Percentiles rank a stretch among this genome's conserved stretches.
Evolutionary conservation across 2,797 vertebrate genomes (phyloP).

Genomic region (Notoglanidium macrostoma): DNA sequence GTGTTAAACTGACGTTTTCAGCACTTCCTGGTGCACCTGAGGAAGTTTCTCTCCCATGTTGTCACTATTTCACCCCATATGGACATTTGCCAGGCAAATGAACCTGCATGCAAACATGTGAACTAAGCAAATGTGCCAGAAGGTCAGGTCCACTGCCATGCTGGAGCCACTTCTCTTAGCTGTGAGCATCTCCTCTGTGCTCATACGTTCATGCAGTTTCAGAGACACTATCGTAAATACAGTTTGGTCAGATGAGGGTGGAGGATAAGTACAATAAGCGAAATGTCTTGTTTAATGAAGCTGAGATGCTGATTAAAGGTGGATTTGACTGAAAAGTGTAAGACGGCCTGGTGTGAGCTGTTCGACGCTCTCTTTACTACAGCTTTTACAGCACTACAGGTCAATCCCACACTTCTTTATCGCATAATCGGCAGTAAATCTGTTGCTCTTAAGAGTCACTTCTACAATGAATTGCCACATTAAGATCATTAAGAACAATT

Average conservation of each 20-base stretch:
- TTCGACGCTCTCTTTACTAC: background rate
- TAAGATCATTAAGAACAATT: background rate
- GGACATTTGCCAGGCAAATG: constrained; percentile 32
- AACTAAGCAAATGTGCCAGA: background rate
- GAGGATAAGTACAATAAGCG: background rate
- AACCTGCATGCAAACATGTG: constrained; percentile 11
- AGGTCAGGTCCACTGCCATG: background rate
- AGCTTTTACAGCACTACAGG: background rate
- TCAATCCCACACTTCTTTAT: background rate
- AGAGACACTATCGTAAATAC: background rate
- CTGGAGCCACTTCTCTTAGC: background rate
- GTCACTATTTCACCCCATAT: background rate
- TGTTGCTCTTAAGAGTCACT: background rate
- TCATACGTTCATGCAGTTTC: background rate
- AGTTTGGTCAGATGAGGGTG: background rate
- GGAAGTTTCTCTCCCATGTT: background rate
- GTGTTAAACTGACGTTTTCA: background rate
- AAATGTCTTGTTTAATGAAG: background rate
- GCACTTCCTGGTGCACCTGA: background rate
- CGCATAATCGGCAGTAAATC: background rate
- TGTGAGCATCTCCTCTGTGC: background rate
- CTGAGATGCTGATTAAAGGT: background rate
- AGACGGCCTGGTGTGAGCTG: background rate
- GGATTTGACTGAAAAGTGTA: background rate
- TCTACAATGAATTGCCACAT: background rate